Evolutionary conservation across 2,113 vertebrate species (phyloP).

Genomic region (Tachuris rubrigastra): DNA sequence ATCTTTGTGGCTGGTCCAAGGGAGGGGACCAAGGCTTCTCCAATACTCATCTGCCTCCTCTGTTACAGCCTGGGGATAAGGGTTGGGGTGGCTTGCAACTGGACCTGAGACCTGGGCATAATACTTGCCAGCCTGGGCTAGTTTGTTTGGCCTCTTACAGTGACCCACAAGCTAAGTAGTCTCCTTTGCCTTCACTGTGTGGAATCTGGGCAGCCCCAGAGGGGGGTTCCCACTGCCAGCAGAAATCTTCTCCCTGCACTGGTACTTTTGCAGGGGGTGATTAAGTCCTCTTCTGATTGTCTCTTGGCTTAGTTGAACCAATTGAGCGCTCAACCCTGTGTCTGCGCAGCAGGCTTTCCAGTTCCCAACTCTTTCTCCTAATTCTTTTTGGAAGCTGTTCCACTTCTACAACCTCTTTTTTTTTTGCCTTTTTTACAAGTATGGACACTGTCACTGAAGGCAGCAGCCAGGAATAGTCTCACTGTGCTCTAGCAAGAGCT

Average conservation of each 20-base stretch:
- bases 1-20: background rate
- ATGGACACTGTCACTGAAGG: background rate
- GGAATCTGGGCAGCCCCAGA: background rate
- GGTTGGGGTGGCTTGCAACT: background rate
- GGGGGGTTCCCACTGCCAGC: background rate
- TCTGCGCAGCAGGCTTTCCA: slow-evolving; percentile 11
- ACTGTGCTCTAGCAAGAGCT: background rate
- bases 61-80: background rate
- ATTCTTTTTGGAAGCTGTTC: slow-evolving; percentile 47
- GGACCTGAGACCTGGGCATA: background rate
- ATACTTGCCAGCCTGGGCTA: background rate
- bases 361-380: background rate
- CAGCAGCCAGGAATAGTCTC: slow-evolving; percentile 14
- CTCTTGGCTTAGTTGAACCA: background rate
- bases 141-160: background rate
- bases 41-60: background rate
- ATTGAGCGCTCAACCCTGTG: background rate
- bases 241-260: background rate
- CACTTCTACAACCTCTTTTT: background rate
- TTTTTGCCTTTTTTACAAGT: background rate
- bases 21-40: background rate
- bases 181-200: background rate
- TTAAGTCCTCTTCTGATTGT: background rate
- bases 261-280: background rate
- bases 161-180: background rate